Base-by-base conservation (phyloP, 2,888 invertebrate species). In the Ditylenchus weischeri region DNA sequence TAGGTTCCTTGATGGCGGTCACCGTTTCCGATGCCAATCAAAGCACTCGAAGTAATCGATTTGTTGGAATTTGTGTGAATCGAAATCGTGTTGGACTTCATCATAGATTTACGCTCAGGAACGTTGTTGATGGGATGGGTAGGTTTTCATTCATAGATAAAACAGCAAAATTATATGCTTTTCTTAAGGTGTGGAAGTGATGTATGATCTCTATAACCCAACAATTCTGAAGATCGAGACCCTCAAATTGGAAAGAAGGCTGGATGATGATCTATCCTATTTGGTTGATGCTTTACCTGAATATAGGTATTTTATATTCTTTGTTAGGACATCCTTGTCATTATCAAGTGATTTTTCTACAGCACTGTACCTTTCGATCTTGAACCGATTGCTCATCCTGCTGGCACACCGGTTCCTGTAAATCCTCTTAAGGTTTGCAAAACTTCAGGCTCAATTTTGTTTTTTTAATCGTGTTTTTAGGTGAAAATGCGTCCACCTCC, bases 61-160 rank as follows among this genome's bases (percentile, higher is more conserved):
- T 94, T 87, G 89, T 93, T 50, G 94, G 98, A 4, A 93, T 98
- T 78, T 98, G 98, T 82, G 94, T 95, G 76, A 88, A 90, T 75
- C 87, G 93, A 64, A 88, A 88, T 75, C 90, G 90, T 2, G 88
- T 88, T 81, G 96, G 95, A 0, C 86, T 98, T 13, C 86, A 90
- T 71, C 90, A 93, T 7, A 88, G 88, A 65, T 94, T 96, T 82
- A 90, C 89, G 23, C 86, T 99, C 21, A 88, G 98, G 79, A 99
- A 99, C 86, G 89, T 92, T 48, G 88, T 99, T 58, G 93, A 98
- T 83, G 89, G 90, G 80, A 90, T 92, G 84, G 92, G 86, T 86
- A 75, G 58, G 72, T n/a, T n/a, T n/a, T n/a, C n/a, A n/a, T n/a
- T n/a, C n/a, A n/a, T n/a, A n/a, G n/a, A n/a, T n/a, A n/a, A n/a